phyloP scores from a whole-genome alignment of 2,797 vertebrate genomes.

The Periparus ater region DNA sequence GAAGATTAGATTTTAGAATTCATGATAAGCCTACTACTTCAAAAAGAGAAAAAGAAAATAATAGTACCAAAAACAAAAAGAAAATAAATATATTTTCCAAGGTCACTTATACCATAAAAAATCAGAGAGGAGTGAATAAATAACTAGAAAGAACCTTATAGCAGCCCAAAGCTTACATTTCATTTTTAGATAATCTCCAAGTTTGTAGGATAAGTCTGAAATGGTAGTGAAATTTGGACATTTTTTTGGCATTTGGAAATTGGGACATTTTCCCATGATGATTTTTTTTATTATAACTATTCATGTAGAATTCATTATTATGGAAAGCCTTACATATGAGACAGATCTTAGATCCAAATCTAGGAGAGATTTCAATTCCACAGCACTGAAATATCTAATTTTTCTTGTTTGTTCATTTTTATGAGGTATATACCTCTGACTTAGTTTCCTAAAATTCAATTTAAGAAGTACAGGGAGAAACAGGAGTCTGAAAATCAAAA shows the following conservation, averaged over 20 bases:
- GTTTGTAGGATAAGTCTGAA: neutral
- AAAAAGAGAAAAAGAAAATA: neutral
- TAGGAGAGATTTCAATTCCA: neutral
- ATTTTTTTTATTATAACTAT: neutral
- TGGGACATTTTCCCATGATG: neutral
- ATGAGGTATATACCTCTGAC: neutral
- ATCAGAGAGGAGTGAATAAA: neutral
- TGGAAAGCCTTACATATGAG: neutral
- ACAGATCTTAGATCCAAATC: neutral
- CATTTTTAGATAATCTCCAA: neutral
- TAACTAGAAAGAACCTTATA: neutral
- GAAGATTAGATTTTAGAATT: slow-evolving; percentile 39
- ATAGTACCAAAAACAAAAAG: neutral
- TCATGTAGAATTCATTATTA: neutral
- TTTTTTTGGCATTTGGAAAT: neutral
- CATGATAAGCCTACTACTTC: neutral
- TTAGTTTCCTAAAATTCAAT: neutral
- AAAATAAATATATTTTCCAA: neutral
- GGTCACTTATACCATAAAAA: neutral
- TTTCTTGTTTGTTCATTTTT: neutral
- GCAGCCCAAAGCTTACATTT: neutral
- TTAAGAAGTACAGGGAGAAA: neutral
- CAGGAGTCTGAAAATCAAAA: neutral
- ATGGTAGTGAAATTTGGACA: neutral
- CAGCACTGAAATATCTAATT: neutral